A percentile compares a stretch with the other conserved stretches of the same genome.
These are phyloP conservation scores for Sinocyclocheilus maitianheensis DNA, from an alignment of 2,113 vertebrate species.

Conservation along the genomic window DNA sequence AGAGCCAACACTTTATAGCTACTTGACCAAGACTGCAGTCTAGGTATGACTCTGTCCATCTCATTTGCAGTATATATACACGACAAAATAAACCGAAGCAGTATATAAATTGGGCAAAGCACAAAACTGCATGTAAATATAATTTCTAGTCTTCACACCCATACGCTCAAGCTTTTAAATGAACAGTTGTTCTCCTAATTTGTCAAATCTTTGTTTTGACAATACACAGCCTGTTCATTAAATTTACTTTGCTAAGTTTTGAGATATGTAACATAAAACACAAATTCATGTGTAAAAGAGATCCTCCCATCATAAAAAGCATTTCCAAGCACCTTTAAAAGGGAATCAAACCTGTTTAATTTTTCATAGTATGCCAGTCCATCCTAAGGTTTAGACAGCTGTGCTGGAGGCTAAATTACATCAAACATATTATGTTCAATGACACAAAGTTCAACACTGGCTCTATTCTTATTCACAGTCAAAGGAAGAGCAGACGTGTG, in stretches of 20 bases:
- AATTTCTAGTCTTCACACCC: not conserved
- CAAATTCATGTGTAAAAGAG: not conserved
- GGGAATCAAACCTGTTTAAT: conserved; percentile 1
- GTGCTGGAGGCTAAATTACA: conserved; percentile 60
- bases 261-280: not conserved
- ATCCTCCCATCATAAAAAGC: not conserved
- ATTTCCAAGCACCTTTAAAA: not conserved
- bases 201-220: not conserved
- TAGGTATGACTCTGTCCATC: not conserved
- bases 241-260: not conserved
- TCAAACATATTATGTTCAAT: conserved; percentile 50
- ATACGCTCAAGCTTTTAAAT: not conserved
- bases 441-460: not conserved
- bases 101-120: not conserved
- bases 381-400: conserved; percentile 67
- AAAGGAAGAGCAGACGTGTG: conserved; percentile 36
- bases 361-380: conserved; percentile 40
- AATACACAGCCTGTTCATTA: not conserved
- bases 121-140: not conserved
- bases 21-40: not conserved
- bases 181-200: no score
- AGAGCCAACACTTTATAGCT: not conserved
- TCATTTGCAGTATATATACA: not conserved
- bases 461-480: conserved; percentile 8
- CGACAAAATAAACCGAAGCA: not conserved